These are phyloP conservation scores for Thymelicus lineola DNA, from an alignment of 2,888 invertebrate species.

Conservation along the genomic window DNA sequence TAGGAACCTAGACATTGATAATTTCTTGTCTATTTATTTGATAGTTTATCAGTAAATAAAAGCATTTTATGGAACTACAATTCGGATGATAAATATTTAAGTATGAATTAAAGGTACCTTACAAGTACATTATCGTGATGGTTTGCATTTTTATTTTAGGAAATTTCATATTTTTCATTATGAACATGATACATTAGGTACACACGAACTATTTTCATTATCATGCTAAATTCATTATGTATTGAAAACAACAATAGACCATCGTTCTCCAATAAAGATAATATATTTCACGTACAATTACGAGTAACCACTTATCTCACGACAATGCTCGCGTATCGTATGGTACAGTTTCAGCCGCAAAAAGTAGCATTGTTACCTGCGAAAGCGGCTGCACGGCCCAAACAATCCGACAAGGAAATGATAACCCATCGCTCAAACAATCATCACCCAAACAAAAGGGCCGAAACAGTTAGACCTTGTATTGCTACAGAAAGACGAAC, in stretches of 20 bases:
- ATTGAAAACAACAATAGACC: slow-evolving; percentile 16
- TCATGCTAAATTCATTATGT: too few species aligned
- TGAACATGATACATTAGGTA: too few species aligned
- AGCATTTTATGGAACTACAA: not conserved
- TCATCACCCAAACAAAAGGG: slow-evolving; percentile 74
- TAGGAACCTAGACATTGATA: slow-evolving; percentile 13
- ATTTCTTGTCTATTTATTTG: not conserved
- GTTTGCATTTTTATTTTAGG: too few species aligned
- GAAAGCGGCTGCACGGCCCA: slow-evolving; percentile 51
- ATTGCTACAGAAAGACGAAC: slow-evolving; percentile 63
- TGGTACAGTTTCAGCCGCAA: slow-evolving; percentile 27
- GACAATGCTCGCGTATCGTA: slow-evolving; percentile 17
- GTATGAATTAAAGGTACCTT: too few species aligned
- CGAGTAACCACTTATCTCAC: not conserved
- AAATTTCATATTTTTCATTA: too few species aligned
- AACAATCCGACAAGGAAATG: slow-evolving; percentile 58
- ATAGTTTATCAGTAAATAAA: not conserved
- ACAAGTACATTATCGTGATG: too few species aligned
- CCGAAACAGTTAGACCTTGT: slow-evolving; percentile 69
- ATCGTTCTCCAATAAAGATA: slow-evolving; percentile 9
- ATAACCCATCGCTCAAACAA: slow-evolving; percentile 70
- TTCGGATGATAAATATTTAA: too few species aligned
- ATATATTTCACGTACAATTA: slow-evolving; percentile 16
- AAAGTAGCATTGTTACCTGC: slow-evolving; percentile 56
- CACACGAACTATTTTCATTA: too few species aligned